Base-by-base conservation (phyloP, 2,888 invertebrate species). In the Hetaerina titia region DNA sequence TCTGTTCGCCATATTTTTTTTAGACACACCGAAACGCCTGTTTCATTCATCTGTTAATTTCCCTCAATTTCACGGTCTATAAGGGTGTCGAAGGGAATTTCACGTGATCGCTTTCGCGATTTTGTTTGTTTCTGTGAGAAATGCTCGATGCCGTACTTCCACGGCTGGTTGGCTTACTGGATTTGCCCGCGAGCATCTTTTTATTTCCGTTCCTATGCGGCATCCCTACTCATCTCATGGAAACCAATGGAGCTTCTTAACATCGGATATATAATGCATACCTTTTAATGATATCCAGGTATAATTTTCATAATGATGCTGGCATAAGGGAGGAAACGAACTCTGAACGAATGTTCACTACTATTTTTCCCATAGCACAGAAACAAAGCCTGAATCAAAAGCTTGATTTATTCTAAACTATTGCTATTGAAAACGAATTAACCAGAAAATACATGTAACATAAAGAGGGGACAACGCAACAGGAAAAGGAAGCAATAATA, bases 31-130 rank as follows among this genome's bases (percentile, higher is more conserved):
- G 81, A 81, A 31, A 9, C 81, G 31, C 45, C 90, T 58, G 11
- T 64, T 22, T 63, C 64, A 63, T 90, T 90, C 63, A 63, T 58
- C 60, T 90, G 63, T 90, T 90, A 60, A 64, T 63, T 90, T 90
- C 90, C 90, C 64, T 45, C 81, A 64, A 90, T 90, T 90, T 90
- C 90, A 90, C 63, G 90, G 90, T 90, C 90, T 90, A 63, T 31
- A 31, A 31, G 90, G 90, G 31, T 63, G 90, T 63, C 90, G 90
- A 89, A 89, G 58, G 19, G 81, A 13, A 81, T 81, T 81, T 81
- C 31, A 81, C 11, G 81, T 81, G 22, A 25, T 7, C 81, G 25
- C 31, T 31, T 31, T 81, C 31, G 81, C 81, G 81, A 81, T 81
- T 81, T 81, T 81, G 81, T 81, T 81, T 81, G 81, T 81, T 81